A percentile compares a stretch with the other conserved stretches of the same genome.
Evolutionary conservation across 2,113 vertebrate genomes (phyloP).

Genomic region (Prochilodus magdalenae): DNA sequence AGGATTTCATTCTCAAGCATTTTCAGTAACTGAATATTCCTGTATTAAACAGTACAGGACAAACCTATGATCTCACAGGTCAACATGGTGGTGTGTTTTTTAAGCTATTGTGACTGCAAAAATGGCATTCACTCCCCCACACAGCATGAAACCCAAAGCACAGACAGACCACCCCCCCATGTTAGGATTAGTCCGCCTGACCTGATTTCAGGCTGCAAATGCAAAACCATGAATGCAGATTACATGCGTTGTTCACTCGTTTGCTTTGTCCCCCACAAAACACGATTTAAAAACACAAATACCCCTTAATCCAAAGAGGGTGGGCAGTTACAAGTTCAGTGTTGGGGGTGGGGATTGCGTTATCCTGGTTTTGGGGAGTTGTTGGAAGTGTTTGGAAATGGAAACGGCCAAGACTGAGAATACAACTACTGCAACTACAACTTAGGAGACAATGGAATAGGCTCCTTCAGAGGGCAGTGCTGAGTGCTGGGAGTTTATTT

Average conservation of each 20-base stretch:
- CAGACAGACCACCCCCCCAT: background rate
- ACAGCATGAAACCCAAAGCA: constrained; percentile 6
- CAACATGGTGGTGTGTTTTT: background rate
- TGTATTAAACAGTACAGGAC: background rate
- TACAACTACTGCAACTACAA: too few species aligned
- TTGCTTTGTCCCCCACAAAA: constrained; percentile 37
- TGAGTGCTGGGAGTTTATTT: too few species aligned
- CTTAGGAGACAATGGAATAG: too few species aligned
- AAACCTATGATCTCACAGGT: background rate
- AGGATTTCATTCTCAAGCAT: background rate
- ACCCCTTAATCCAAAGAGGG: constrained; percentile 67
- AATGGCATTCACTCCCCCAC: background rate
- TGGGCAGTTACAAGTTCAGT: constrained; percentile 30
- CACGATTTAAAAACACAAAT: constrained; percentile 53
- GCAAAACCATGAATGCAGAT: constrained; percentile 77
- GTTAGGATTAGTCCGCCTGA: constrained; percentile 66
- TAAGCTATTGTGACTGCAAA: background rate
- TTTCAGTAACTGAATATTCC: background rate
- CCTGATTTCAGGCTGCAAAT: constrained; percentile 70
- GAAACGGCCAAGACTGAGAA: too few species aligned
- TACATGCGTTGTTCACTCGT: constrained; percentile 56
- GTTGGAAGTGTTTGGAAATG: too few species aligned
- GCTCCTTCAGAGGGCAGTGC: too few species aligned
- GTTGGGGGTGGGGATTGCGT: background rate
- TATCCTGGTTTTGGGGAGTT: background rate